Percentiles rank a stretch among this genome's conserved stretches.
Evolutionary conservation across 37 sponge, comb jelly and placozoan genomes (phyloP).

Genomic region (Ephydatia muelleri): DNA sequence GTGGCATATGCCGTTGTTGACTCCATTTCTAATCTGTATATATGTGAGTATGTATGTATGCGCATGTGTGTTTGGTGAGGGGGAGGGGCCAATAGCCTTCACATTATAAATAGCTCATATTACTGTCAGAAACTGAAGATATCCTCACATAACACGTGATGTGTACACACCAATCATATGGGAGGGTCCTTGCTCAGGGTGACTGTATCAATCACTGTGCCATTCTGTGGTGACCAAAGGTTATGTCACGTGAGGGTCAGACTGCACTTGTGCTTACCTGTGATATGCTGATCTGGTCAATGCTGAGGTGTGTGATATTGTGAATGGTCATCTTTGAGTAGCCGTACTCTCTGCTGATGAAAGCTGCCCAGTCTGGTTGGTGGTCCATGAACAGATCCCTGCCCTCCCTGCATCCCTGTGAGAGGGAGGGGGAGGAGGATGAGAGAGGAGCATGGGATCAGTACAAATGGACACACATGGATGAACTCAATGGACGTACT

Average conservation of each 20-base stretch:
- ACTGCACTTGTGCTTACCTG: slow-evolving; percentile 25
- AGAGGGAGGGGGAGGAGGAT: background rate
- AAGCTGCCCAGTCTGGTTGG: slow-evolving; percentile 38
- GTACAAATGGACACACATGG: too few relatives aligned
- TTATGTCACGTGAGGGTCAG: too few relatives aligned
- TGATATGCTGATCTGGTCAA: slow-evolving; percentile 36
- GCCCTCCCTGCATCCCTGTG: slow-evolving; percentile 37
- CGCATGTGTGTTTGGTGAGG: background rate
- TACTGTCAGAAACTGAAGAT: background rate
- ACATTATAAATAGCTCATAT: background rate
- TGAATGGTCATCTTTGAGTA: slow-evolving; percentile 52
- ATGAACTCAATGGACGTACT: slow-evolving; percentile 7
- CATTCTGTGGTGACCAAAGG: too few relatives aligned
- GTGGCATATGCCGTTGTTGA: background rate
- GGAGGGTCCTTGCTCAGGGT: slow-evolving; percentile 14
- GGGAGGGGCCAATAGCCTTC: background rate
- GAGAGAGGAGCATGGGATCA: too few relatives aligned
- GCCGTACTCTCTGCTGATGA: slow-evolving; percentile 30
- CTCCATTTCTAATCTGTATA: background rate
- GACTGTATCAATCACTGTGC: slow-evolving; percentile 9
- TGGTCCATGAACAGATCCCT: background rate
- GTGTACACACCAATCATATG: background rate
- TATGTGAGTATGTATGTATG: slow-evolving; percentile 10
- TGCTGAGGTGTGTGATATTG: slow-evolving; percentile 34
- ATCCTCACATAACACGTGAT: background rate